These are phyloP conservation scores for Clanis bilineata DNA, from an alignment of 2,888 invertebrate species.

Conservation along the genomic window DNA sequence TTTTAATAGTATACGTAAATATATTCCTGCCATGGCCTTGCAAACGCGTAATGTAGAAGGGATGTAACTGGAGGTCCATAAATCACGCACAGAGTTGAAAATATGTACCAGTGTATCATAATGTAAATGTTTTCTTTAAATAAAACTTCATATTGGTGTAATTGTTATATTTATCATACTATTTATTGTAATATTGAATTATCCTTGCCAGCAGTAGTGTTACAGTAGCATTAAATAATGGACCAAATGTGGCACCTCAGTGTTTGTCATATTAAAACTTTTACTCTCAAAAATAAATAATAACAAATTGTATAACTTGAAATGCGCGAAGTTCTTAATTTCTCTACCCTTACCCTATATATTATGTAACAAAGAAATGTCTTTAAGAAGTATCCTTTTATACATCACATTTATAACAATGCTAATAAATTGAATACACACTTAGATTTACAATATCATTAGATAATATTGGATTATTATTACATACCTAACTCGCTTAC, in stretches of 20 bases:
- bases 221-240: neutral
- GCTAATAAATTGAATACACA: too few species aligned
- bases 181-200: neutral
- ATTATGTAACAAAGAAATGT: too few species aligned
- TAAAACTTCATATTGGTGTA: conserved; percentile 9
- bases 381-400: too few species aligned
- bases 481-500: conserved; percentile 42
- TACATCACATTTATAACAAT: too few species aligned
- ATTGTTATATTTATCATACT: neutral
- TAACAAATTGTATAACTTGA: neutral
- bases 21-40: conserved; percentile 35
- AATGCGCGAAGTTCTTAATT: neutral
- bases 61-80: conserved; percentile 45
- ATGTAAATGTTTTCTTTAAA: conserved; percentile 20
- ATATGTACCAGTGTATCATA: conserved; percentile 1
- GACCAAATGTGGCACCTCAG: neutral
- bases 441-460: neutral
- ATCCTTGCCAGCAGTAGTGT: neutral
- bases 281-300: neutral
- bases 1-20: conserved; percentile 20
- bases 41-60: conserved; percentile 26
- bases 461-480: neutral
- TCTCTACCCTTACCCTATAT: neutral
- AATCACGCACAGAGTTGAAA: conserved; percentile 54
- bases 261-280: neutral